Conservation (phyloP, 2,888 invertebrate species). For the Lacanobia wlatinum region DNA sequence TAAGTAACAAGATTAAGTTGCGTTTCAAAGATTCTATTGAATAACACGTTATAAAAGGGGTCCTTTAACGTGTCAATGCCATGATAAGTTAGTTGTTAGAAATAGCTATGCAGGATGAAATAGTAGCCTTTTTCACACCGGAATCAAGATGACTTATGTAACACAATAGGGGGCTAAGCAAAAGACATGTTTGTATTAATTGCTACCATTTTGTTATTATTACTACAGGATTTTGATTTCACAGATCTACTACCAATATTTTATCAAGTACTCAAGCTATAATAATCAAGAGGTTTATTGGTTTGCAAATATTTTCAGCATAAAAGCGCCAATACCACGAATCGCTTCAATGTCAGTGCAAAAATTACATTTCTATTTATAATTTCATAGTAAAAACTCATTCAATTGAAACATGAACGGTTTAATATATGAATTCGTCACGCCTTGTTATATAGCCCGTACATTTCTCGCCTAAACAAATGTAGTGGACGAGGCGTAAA, state of each 20-base stretch:
- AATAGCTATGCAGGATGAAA: not conserved
- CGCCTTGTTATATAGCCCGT: slow-evolving; percentile 60
- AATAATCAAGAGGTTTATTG: not conserved
- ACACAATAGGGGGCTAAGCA: not conserved
- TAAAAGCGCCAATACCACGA: slow-evolving; percentile 20
- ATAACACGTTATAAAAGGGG: not conserved
- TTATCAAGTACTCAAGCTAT: not conserved
- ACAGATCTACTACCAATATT: no score
- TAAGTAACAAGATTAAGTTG: slow-evolving; percentile 8
- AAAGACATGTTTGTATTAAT: not conserved
- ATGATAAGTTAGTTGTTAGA: not conserved
- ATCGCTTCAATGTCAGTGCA: slow-evolving; percentile 34
- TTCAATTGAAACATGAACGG: slow-evolving; percentile 65
- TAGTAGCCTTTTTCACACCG: not conserved
- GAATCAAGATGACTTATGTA: not conserved
- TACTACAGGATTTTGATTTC: no score
- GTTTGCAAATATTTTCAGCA: not conserved
- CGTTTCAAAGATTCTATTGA: not conserved
- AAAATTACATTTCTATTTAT: slow-evolving; percentile 47
- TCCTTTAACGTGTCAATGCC: not conserved
- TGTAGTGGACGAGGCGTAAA: slow-evolving; percentile 60
- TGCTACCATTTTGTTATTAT: not conserved
- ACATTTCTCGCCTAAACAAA: slow-evolving; percentile 66
- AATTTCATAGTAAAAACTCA: slow-evolving; percentile 50
- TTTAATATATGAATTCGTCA: slow-evolving; percentile 64